These are phyloP conservation scores for Gymnobelideus leadbeateri DNA, from an alignment of 2,113 vertebrate genomes.

Conservation along the genomic window DNA sequence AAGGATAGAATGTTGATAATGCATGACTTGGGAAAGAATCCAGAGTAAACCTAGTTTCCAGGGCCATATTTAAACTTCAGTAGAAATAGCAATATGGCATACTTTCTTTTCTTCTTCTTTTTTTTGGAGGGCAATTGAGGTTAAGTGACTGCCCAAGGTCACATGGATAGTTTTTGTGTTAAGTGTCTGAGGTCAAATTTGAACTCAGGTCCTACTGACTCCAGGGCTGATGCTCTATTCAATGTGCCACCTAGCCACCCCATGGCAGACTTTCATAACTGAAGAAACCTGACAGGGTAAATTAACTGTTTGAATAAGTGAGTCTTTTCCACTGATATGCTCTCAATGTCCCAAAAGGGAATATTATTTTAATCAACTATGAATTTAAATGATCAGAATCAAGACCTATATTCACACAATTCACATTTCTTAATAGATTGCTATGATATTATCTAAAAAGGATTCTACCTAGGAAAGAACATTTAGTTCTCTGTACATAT, in stretches of 20 bases:
- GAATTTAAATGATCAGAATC: conserved; percentile 48
- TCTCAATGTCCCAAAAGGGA: conserved; percentile 44
- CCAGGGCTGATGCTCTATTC: no score
- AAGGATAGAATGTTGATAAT: conserved; percentile 28
- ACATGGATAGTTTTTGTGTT: no score
- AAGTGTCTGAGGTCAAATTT: no score
- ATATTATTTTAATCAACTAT: conserved; percentile 41
- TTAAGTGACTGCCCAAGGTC: no score
- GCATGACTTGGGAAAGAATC: not conserved
- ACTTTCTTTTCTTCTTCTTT: no score
- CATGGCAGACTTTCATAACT: not conserved
- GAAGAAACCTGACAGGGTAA: not conserved
- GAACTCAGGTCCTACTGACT: no score
- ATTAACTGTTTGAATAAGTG: not conserved
- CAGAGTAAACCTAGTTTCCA: not conserved
- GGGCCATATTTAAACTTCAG: not conserved
- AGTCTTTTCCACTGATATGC: conserved; percentile 29
- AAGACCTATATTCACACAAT: conserved; percentile 7
- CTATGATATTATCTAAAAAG: conserved; percentile 9
- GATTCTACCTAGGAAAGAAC: not conserved
- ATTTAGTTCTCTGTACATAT: not conserved
- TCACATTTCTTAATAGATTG: conserved; percentile 36
- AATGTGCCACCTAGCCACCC: no score
- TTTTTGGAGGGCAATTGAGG: no score
- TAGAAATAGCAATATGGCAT: not conserved